These are phyloP conservation scores for Spinus olivaceus DNA, from an alignment of 2,797 vertebrate genomes.

Conservation along the genomic window DNA sequence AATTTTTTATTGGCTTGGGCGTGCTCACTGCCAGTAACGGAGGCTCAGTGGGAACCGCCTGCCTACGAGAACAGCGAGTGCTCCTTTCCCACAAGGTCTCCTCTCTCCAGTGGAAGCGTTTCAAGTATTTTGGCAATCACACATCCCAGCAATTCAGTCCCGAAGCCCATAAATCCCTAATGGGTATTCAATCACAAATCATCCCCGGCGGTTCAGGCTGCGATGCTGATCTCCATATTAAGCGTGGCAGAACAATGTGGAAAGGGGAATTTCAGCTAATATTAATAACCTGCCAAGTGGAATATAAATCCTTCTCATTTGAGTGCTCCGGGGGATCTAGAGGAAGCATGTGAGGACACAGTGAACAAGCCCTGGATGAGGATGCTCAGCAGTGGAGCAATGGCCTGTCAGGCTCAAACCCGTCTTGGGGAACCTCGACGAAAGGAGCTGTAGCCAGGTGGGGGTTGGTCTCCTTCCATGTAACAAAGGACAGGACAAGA, in stretches of 20 bases:
- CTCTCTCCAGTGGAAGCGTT: conserved; percentile 23
- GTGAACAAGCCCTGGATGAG: background rate
- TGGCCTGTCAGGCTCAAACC: background rate
- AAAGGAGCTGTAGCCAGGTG: background rate
- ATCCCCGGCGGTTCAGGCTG: background rate
- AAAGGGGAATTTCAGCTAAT: conserved; percentile 12
- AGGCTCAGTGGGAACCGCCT: background rate
- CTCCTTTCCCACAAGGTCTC: conserved; percentile 57
- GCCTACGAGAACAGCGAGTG: background rate
- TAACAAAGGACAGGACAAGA: background rate
- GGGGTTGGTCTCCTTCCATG: background rate
- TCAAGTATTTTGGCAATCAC: conserved; percentile 46
- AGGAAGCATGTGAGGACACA: background rate
- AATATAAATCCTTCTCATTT: conserved; percentile 1
- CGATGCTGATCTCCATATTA: background rate
- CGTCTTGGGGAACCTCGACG: fast-evolving
- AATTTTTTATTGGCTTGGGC: background rate
- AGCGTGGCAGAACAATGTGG: conserved; percentile 11
- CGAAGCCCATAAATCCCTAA: conserved; percentile 31
- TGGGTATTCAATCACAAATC: conserved; percentile 33
- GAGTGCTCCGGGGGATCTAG: background rate
- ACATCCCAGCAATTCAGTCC: background rate
- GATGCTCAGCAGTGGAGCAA: background rate
- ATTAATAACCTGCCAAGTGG: conserved; percentile 18
- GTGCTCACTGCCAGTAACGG: background rate